Evolutionary conservation across 2,797 vertebrate species (phyloP), one percentile per base, ranked within the genome.

Genomic region (Galaxias olidus): DNA sequence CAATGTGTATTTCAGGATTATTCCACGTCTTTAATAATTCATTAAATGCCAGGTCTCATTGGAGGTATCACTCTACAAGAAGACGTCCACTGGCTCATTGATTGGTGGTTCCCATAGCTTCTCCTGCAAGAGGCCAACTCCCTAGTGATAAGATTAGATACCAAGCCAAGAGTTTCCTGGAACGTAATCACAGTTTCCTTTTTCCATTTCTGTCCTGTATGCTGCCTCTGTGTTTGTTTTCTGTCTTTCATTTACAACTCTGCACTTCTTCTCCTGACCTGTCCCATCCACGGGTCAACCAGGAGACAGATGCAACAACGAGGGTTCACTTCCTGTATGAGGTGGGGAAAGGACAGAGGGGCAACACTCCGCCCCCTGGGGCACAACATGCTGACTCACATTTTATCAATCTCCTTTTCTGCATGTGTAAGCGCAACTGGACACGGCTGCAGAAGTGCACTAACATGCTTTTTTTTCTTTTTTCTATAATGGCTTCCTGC

Each of bases 11-110:
- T 77, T 72, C 30, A 74, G 73, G 75, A 86, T 63, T 71, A 75
- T 76, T 84, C 69, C 74, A 63, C 72, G 70, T 61, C 78, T 78
- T 90, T 68, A 89, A 89, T 88, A 85, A 89, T 86, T 77, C 75
- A 87, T 87, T 81, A 82, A 75, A 86, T 66, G 77, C 77, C 77
- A 80, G 85, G 77, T 86, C 82, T 83, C 81, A 81, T 53, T 59
- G 81, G 83, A 77, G 69, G 74, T 71, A 80, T 86, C 83, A 75
- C 74, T 85, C 70, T 71, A 73, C 74, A 76, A 76, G 61, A 85
- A 77, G 69, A 56, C 72, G 61, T 79, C 47, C 44, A 61, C 68
- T 45, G 66, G 67, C 63, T 59, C 73, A 18, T 63, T 77, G 76
- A 79, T 41, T 69, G 61, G 49, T 73, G 50, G 9, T 61, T 69